Evolutionary conservation across 2,888 invertebrate genomes (phyloP), one percentile per base, ranked within the genome.

Genomic region (Eudemis profundana): DNA sequence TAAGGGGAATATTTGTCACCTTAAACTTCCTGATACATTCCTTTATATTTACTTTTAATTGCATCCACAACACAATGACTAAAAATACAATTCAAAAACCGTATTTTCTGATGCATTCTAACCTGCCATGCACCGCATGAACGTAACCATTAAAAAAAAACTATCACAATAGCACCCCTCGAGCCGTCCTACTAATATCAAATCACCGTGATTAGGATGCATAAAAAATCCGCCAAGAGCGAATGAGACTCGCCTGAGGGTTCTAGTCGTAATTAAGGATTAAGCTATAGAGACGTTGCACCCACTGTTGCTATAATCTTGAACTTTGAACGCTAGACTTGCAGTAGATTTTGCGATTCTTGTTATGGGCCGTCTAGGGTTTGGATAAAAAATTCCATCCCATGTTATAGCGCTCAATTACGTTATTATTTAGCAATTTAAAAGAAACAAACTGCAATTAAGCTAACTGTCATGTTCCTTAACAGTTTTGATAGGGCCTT

Each of bases 141-240:
- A 44, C 27, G 56, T 27, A 42, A 33, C 64, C 50, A 51, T 59
- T 42, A 50, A 27, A 61, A 27, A 61, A 46, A 42, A 47, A 44
- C 42, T 29, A 27, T 40, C 44, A 64, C 64, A 64, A 64, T 50
- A 19, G 57, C 50, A 57, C 64, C 64, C 63, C 57, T 53, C 61
- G 57, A 17, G 19, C 7, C 17, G 76, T 76, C 74, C 56, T 44
- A 49, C 69, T 69, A 69, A 72, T 70, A 65, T 72, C 70, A 69
- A 70, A 73, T 74, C 70, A 71, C 71, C 68, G 66, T 61, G 46
- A 54, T 49, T 38, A 17, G 57, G 23, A 51, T 51, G 50, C 50
- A 44, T 44, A 56, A 56, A 56, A 56, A 56, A 40, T 29, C 4
- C 8, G 56, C n/a, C 42, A 56, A 56, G 56, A 7, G 27, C 29